phyloP scores from a whole-genome alignment of 2,888 invertebrate genomes.

The Noctua comes region DNA sequence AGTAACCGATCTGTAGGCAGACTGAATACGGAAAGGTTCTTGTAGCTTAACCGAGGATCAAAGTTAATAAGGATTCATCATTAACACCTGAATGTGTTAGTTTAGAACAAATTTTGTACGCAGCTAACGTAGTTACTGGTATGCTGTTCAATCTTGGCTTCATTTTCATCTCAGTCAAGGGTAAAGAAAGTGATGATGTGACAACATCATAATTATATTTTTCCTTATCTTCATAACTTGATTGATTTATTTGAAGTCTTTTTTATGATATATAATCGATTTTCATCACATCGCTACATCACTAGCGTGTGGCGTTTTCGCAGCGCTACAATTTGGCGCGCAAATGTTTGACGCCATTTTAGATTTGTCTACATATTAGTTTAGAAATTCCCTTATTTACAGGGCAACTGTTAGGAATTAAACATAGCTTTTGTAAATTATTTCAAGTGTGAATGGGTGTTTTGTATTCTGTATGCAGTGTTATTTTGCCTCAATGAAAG shows the following conservation, averaged over 20 bases:
- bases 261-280: neutral
- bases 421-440: constrained; percentile 9
- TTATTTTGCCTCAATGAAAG: neutral
- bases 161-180: constrained; percentile 4
- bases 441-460: constrained; percentile 4
- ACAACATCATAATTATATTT: neutral
- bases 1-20: neutral
- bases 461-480: neutral
- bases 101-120: constrained; percentile 22
- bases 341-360: constrained; percentile 75
- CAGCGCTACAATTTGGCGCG: constrained; percentile 69
- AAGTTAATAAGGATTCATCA: constrained; percentile 52
- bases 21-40: neutral
- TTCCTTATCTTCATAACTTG: neutral
- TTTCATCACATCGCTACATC: constrained; percentile 26
- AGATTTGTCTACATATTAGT: constrained; percentile 59
- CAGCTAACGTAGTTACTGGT: neutral
- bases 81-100: constrained; percentile 46
- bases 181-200: neutral
- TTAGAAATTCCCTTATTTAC: constrained; percentile 39
- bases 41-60: neutral
- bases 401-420: constrained; percentile 28
- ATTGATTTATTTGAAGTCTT: neutral
- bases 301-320: constrained; percentile 46
- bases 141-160: constrained; percentile 18